Evolutionary conservation across 1,140 invertebrate genomes (phyloP), one percentile per base, ranked within the genome.

Genomic region (Glomeris maerens): DNA sequence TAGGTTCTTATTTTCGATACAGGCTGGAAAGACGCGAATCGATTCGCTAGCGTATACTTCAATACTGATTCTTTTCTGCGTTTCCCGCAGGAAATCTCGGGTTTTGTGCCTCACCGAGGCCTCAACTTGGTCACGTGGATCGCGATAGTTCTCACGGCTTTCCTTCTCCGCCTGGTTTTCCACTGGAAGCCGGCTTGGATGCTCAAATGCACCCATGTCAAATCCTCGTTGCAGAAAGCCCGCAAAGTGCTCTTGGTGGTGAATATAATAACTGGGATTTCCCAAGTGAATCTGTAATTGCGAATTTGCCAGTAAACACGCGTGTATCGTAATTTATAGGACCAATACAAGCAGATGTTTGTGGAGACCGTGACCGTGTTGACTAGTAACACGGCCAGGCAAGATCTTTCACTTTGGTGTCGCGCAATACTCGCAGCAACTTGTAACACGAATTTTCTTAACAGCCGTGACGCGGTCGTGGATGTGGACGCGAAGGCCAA

Each of bases 131-230:
- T 80, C 1, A 79, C 74, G 22, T 81, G 76, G 71, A 45, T 78
- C 0, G 66, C 74, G 3, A 79, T 80, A 47, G 56, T 81, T 1
- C 42, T 85, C 7, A 82, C 80, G 7, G 66, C 73, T 17, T 89
- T 89, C 25, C 60, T 84, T 4, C 67, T 91, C 3, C 74, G 83
- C 26, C 69, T 94, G 27, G 61, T 92, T 31, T 81, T 89, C 64
- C 83, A 91, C 63, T 94, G 89, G 88, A 82, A 78, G 66, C 85
- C 87, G 0, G 78, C 78, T 45, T 76, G 83, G 67, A 72, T 80
- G 58, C 69, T 93, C 20, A 78, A 82, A 49, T 72, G 77, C 1
- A 89, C 83, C 1, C 80, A 84, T 59, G 65, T 64, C 22, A 69
- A 70, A 54, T 88, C 83, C 60, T 63, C 75, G 29, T 71, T 93